phyloP scores from a whole-genome alignment of 1,140 invertebrate species.

The Heliconius himera region DNA sequence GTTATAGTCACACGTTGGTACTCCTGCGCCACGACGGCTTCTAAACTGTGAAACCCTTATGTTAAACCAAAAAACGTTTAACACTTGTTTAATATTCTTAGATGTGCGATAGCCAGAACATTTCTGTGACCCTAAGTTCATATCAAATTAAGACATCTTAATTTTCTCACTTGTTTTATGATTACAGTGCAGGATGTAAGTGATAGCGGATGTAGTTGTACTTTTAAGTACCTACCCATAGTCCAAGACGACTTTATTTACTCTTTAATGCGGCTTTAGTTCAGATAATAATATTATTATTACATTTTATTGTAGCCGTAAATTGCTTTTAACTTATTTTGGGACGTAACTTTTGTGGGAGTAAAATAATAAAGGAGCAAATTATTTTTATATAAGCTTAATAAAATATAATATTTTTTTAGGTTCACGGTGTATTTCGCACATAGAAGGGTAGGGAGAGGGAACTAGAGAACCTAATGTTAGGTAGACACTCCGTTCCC shows the following conservation, averaged over 20 bases:
- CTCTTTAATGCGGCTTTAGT: background rate
- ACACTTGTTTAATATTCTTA: background rate
- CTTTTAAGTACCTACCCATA: background rate
- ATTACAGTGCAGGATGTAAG: slow-evolving; percentile 4
- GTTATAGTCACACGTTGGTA: no score
- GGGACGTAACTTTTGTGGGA: no score
- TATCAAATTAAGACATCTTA: slow-evolving; percentile 9
- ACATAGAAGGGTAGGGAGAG: no score
- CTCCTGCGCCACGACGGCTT: no score
- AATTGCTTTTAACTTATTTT: background rate
- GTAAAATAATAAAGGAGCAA: no score
- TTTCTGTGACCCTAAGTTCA: background rate
- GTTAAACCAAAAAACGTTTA: background rate
- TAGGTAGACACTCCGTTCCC: no score
- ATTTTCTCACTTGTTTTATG: slow-evolving; percentile 3
- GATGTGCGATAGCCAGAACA: background rate
- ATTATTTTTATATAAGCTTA: no score
- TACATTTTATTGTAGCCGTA: background rate
- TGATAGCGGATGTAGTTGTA: slow-evolving; percentile 4
- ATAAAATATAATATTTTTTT: no score
- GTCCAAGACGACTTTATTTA: background rate
- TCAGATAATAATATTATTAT: background rate
- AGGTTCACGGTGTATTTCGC: no score
- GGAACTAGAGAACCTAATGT: no score
- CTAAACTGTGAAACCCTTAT: background rate